phyloP scores from a whole-genome alignment of 2,797 vertebrate genomes.

The Cynopterus sphinx region DNA sequence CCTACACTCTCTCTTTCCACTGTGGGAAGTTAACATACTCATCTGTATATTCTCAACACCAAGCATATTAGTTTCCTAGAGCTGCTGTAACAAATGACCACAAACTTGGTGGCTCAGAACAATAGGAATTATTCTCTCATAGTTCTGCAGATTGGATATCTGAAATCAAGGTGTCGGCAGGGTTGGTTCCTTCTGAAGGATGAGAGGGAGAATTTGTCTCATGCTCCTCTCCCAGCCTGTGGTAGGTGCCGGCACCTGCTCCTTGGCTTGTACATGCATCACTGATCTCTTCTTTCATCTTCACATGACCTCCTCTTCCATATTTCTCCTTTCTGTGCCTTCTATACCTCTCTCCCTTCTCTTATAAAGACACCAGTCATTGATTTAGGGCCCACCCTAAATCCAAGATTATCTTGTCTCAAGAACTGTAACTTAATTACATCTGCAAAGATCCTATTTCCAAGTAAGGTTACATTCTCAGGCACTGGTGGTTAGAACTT shows the following conservation, averaged over 20 bases:
- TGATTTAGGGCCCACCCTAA: neutral
- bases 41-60: neutral
- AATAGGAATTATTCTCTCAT: neutral
- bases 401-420: neutral
- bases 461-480: neutral
- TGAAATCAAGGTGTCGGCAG: neutral
- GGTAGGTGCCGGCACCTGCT: too few relatives aligned
- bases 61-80: neutral
- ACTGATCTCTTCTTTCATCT: neutral
- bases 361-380: neutral
- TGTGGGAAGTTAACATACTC: neutral
- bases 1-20: neutral
- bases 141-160: neutral
- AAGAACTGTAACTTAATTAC: neutral
- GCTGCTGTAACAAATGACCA: neutral
- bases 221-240: neutral
- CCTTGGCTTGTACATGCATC: neutral
- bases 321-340: neutral
- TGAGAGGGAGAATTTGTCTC: neutral
- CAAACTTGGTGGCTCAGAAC: neutral
- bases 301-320: neutral
- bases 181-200: neutral
- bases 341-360: neutral
- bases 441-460: slow-evolving; percentile 16
- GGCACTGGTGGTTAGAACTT: neutral